Evolutionary conservation across 2,888 invertebrate species (phyloP), one percentile per base, ranked within the genome.

Genomic region (Maniola hyperantus): DNA sequence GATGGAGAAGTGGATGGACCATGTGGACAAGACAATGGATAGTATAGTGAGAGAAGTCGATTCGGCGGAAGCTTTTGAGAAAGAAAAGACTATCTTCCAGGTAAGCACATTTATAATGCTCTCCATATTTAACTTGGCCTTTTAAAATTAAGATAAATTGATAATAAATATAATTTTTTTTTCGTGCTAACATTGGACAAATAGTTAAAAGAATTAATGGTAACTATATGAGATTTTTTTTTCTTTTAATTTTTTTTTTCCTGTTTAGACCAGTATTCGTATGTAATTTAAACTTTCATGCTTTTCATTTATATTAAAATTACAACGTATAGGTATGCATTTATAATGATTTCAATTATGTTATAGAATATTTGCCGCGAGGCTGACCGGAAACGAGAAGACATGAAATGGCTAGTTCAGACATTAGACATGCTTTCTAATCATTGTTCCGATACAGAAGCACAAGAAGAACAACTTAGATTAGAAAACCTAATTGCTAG

Each of bases 361-460:
- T 84, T 86, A 5, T 89, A 98, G 98, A 95, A 95, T 84, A 96
- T 98, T 76, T 98, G 98, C 83, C 95, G 96, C 70, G 97, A 98
- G 89, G 97, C 98, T 44, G 98, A 98, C 83, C 94, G 94, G 68
- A 97, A 97, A 83, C 95, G 97, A 34, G 98, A 98, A 84, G 97
- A 98, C 78, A 98, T 98, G 96, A 98, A 98, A 82, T 98, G 98
- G 97, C 93, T 99, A 65, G 97, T 98, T 0, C 97, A 98, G 86
- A 97, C 97, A 13, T 89, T 99, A 62, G 98, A 99, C 79, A 95
- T 96, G 77, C 93, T 99, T 68, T 94, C 97, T 20, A 95, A 96
- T 67, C 96, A 97, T 80, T 96, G 97, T 74, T 95, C 96, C 11
- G 97, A 97, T 77, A 93, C 94, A 55, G 97, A 97, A 86, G 96